Conservation (phyloP, 2,888 invertebrate genomes). For the Camponotus fellah region DNA sequence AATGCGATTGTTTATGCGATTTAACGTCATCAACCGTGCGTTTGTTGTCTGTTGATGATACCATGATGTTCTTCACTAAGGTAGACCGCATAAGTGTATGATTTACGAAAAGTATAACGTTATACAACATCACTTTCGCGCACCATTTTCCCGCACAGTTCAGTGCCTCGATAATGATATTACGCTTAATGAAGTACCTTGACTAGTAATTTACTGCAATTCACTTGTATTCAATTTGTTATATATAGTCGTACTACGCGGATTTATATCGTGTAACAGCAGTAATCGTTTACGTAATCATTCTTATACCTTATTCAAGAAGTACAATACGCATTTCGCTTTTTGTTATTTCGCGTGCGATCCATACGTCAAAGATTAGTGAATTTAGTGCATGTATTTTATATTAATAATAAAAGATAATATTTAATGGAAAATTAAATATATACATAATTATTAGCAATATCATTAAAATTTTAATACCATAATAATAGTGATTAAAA, state of each 20-base stretch:
- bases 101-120: slow-evolving; percentile 44
- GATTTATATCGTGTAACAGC: slow-evolving; percentile 30
- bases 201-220: slow-evolving; percentile 32
- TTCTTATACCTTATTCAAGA: slow-evolving; percentile 2
- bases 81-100: background rate
- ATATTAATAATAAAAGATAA: background rate
- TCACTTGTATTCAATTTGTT: slow-evolving; percentile 21
- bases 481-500: background rate
- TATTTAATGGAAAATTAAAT: background rate
- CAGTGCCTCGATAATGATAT: slow-evolving; percentile 36
- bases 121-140: background rate
- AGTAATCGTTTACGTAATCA: slow-evolving; percentile 14
- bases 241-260: background rate
- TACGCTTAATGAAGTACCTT: slow-evolving; percentile 31
- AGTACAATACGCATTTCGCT: slow-evolving; percentile 7
- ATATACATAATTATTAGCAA: background rate
- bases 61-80: background rate
- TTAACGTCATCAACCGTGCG: slow-evolving; percentile 30
- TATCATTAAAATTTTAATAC: slow-evolving; percentile 1
- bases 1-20: slow-evolving; percentile 42
- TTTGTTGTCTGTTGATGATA: slow-evolving; percentile 16
- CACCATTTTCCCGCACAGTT: slow-evolving; percentile 26
- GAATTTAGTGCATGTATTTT: slow-evolving; percentile 2
- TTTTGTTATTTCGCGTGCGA: background rate
- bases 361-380: background rate